Conservation (phyloP, 2,797 vertebrate genomes). For the Spondyliosoma cantharus region DNA sequence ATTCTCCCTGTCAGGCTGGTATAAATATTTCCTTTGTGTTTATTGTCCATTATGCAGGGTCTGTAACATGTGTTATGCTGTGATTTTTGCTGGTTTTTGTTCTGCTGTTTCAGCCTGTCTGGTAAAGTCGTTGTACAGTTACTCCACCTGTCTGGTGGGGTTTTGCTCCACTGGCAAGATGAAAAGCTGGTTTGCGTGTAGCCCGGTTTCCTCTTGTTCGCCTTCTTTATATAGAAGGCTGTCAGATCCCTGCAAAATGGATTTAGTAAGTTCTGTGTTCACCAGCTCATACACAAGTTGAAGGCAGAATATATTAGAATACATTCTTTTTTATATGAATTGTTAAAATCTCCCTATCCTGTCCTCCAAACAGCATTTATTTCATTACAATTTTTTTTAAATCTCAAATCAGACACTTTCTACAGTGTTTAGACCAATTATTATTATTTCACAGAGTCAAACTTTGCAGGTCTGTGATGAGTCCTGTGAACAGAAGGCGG, state of each 20-base stretch:
- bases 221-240: constrained; percentile 11
- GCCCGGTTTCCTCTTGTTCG: constrained; percentile 22
- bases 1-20: constrained; percentile 73
- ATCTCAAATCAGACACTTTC: not conserved
- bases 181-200: constrained; percentile 61
- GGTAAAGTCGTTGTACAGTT: constrained; percentile 33
- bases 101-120: constrained; percentile 43
- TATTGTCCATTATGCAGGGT: constrained; percentile 70
- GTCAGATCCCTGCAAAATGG: constrained; percentile 29
- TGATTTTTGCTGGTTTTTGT: constrained; percentile 27
- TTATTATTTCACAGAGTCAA: not conserved
- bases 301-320: not conserved
- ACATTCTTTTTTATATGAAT: constrained; percentile 1
- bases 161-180: constrained; percentile 50
- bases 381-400: not conserved
- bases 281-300: constrained; percentile 10
- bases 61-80: constrained; percentile 47
- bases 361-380: not conserved
- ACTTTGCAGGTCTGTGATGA: not conserved
- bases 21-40: constrained; percentile 79
- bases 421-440: too few species aligned
- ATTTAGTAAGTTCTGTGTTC: constrained; percentile 31
- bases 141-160: constrained; percentile 46
- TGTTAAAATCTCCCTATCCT: not conserved
- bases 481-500: not conserved